A percentile compares a stretch with the other conserved stretches of the same genome.
Evolutionary conservation across 1,140 invertebrate genomes (phyloP).

Genomic region (Drosophila auraria): DNA sequence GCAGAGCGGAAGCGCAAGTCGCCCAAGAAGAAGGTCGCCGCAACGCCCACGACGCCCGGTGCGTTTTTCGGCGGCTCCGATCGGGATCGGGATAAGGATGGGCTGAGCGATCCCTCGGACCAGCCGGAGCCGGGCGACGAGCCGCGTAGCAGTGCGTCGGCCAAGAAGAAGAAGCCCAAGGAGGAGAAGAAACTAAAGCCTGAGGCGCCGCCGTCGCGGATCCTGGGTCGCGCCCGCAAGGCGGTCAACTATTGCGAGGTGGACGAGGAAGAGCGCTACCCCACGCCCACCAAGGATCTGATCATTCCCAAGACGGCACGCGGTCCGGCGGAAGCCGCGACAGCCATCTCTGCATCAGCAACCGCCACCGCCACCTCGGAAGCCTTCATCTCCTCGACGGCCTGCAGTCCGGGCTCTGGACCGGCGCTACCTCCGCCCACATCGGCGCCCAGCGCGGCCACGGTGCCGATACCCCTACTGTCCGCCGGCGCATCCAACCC

Average conservation of each 20-base stretch:
- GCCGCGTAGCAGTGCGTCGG: constrained; percentile 36
- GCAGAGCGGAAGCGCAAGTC: constrained; percentile 84
- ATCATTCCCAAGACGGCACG: constrained; percentile 66
- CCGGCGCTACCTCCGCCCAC: constrained; percentile 64
- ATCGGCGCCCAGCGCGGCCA: constrained; percentile 52
- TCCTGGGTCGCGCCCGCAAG: constrained; percentile 76
- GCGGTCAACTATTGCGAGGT: constrained; percentile 84
- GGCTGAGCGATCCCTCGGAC: constrained; percentile 29
- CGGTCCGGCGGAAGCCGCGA: constrained; percentile 17
- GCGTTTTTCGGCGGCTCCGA: constrained; percentile 51
- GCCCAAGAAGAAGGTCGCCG: constrained; percentile 66
- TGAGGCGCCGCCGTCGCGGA: constrained; percentile 83
- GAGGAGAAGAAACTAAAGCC: constrained; percentile 83
- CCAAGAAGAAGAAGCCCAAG: constrained; percentile 69
- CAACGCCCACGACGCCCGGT: constrained; percentile 53
- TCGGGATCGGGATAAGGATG: constrained; percentile 36
- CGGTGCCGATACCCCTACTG: constrained; percentile 83
- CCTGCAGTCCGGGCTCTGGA: constrained; percentile 22
- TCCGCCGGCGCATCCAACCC: constrained; percentile 49
- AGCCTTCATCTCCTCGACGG: constrained; percentile 33
- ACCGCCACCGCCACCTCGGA: constrained; percentile 26
- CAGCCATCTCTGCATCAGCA: constrained; percentile 3
- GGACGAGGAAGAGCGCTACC: constrained; percentile 80
- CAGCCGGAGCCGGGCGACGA: constrained; percentile 51
- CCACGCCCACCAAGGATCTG: constrained; percentile 83